Conservation (phyloP, 1,140 invertebrate genomes). For the Bradysia coprophila region DNA sequence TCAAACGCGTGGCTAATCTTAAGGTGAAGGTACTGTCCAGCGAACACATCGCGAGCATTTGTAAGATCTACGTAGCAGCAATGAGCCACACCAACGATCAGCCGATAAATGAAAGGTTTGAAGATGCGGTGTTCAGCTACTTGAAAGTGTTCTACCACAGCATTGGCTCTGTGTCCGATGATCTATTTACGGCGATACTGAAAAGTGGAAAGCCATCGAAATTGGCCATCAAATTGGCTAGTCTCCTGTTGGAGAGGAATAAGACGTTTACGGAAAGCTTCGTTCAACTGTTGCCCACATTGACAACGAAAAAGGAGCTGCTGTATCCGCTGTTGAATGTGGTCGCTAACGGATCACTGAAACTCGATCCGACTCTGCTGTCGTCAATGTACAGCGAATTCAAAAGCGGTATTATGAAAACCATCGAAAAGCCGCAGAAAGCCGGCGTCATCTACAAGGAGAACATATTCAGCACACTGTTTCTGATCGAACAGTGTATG, state of each 20-base stretch:
- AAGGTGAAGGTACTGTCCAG: slow-evolving; percentile 11
- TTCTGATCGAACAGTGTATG: slow-evolving; percentile 33
- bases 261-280: slow-evolving; percentile 25
- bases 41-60: slow-evolving; percentile 9
- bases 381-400: slow-evolving; percentile 31
- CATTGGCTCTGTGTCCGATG: slow-evolving; percentile 23
- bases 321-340: slow-evolving; percentile 32
- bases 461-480: slow-evolving; percentile 26
- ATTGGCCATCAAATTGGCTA: slow-evolving; percentile 27
- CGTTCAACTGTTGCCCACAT: slow-evolving; percentile 7
- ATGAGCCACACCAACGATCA: too few relatives aligned
- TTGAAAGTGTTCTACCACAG: slow-evolving; percentile 35
- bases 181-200: slow-evolving; percentile 27
- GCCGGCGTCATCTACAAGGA: slow-evolving; percentile 35
- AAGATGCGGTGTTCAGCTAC: slow-evolving; percentile 30
- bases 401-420: slow-evolving; percentile 34
- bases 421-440: slow-evolving; percentile 41
- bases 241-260: slow-evolving; percentile 28
- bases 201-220: slow-evolving; percentile 26
- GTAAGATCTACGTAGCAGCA: slow-evolving; percentile 8
- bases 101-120: slow-evolving; percentile 31
- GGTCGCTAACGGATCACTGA: slow-evolving; percentile 21
- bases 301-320: slow-evolving; percentile 30
- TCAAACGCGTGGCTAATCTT: slow-evolving; percentile 11
- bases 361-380: slow-evolving; percentile 23